These are phyloP conservation scores for Amphibalanus amphitrite DNA, from an alignment of 1,140 invertebrate species.

Conservation along the genomic window DNA sequence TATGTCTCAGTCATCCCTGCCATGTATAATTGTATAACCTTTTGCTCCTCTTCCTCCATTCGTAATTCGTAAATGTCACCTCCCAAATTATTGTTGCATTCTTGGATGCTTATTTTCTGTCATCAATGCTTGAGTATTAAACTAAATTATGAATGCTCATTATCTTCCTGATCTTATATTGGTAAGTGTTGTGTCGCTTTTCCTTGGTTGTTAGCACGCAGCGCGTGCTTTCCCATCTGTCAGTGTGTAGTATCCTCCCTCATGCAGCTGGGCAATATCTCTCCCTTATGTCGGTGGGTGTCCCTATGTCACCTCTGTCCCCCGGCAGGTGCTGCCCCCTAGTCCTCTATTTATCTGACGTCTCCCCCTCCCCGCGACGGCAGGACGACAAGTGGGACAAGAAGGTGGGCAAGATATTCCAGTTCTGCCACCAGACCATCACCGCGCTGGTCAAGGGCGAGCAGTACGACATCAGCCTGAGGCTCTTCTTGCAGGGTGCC, in stretches of 20 bases:
- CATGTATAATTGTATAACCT: no score
- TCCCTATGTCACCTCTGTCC: background rate
- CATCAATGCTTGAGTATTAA: no score
- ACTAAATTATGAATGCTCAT: no score
- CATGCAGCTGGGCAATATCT: background rate
- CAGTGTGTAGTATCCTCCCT: background rate
- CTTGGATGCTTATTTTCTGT: no score
- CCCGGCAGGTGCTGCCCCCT: background rate
- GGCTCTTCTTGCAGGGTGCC: constrained; percentile 87
- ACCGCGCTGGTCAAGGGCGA: constrained; percentile 82
- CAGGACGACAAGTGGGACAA: constrained; percentile 95
- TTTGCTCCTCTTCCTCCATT: no score
- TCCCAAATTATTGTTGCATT: no score
- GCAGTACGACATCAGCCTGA: constrained; percentile 74
- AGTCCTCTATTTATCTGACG: background rate
- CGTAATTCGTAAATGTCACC: no score
- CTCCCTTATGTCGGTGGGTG: background rate
- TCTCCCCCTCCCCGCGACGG: background rate
- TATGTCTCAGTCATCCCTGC: no score
- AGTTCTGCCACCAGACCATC: constrained; percentile 92
- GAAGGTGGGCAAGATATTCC: constrained; percentile 95
- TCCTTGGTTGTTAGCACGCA: background rate
- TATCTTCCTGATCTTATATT: no score
- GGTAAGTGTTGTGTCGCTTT: background rate
- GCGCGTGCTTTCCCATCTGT: background rate